Evolutionary conservation across 30 jellyfish, hydroid and myxozoan genomes (phyloP), one percentile per base, ranked within the genome.

Genomic region (Sanderia malayensis): DNA sequence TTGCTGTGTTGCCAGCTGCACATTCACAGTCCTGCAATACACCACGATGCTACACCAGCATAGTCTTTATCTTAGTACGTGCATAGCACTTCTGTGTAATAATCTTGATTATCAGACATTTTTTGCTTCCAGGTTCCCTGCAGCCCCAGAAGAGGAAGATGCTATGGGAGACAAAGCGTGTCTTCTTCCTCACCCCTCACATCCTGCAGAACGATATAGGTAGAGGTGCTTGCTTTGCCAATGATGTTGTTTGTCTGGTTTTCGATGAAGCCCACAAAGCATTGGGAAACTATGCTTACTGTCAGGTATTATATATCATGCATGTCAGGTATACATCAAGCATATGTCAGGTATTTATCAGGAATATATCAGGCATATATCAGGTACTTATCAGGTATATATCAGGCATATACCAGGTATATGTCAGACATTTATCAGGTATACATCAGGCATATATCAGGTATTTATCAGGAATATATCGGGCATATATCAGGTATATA

Each of bases 251-350:
- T 58, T 92, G 96, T 58, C 70, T 92, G 25, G 99, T 92, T 2
- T 74, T 85, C 71, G 99, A 92, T 70, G 99, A 92, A 81, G 99
- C 99, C 4, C 99, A 92, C 76, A 79, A 79, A 53, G 99, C 99
- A 4, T 83, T 81, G 27, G 96, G 96, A 9, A 92, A 85, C 45
- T 93, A 92, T 73, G 95, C 99, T 1, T 92, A 84, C 47, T 84
- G 96, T 33, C 96, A 92, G 96, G 99, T 90, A 66, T 32, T 22
- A 41, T 6, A 41, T 41, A 6, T n/a, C n/a, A n/a, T n/a, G n/a
- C n/a, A n/a, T n/a, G n/a, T n/a, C n/a, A n/a, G n/a, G n/a, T n/a
- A n/a, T n/a, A n/a, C n/a, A n/a, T n/a, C n/a, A n/a, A n/a, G n/a
- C n/a, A n/a, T n/a, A n/a, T n/a, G n/a, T n/a, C n/a, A n/a, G n/a